Base-by-base conservation (phyloP, 2,888 invertebrate genomes). In the Cerastis rubricosa region DNA sequence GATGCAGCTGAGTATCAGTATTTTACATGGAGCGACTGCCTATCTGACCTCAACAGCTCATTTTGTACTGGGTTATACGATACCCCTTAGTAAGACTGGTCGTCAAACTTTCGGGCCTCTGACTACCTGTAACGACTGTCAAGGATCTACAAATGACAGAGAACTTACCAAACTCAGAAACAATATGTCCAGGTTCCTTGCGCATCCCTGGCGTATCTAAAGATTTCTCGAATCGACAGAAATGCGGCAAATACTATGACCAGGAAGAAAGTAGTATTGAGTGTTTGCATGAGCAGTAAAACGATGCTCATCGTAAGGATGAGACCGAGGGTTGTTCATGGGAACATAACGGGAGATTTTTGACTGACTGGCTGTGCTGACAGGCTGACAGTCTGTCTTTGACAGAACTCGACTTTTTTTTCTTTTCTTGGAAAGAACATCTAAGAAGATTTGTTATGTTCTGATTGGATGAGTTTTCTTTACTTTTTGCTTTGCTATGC, bases 311-410 rank as follows among this genome's bases (percentile, higher is more conserved):
- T 77, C 81, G 0, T 83, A 49, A 35, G 12, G 77, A 69, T 51
- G 80, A 83, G 76, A 47, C 19, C 59, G 19, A 22, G 8, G 2
- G 43, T 29, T 40, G 8, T 29, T 83, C 71, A 83, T 47, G 65
- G 61, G 12, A 59, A 43, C 84, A 83, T 83, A 5, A 77, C 83
- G 74, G 76, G 14, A 11, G 69, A 77, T 81, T 83, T 77, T 77
- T 73, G 35, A 11, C 64, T 49, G 47, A 19, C 22, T 66, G 14
- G 0, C 40, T 12, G 29, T 25, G 2, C 9, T 54, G 80, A 65
- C 54, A 66, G 25, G 6, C 19, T 79, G 74, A 68, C 75, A 75
- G 59, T 1, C 11, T 57, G 64, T 35, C 25, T n/a, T 71, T 74
- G 77, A 29, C 63, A 43, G 35, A 14, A 14, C 5, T 51, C 69